Conservation (phyloP, 2,797 vertebrate genomes). For the Rhinichthys osculus region DNA sequence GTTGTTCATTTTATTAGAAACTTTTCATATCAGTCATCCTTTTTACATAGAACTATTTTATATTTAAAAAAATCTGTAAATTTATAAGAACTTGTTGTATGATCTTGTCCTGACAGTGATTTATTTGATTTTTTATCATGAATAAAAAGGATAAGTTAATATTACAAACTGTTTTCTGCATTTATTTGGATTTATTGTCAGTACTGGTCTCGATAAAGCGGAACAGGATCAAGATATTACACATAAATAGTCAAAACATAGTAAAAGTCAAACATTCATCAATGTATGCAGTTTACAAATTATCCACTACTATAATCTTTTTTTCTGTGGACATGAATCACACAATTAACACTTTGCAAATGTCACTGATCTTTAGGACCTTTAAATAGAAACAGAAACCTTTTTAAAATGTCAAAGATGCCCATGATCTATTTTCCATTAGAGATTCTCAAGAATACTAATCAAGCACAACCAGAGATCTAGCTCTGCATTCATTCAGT, state of each 20-base stretch:
- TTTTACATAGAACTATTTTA: too few relatives aligned
- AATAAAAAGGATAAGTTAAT: not conserved
- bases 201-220: not conserved
- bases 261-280: not conserved
- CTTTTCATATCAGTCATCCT: not conserved
- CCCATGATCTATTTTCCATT: not conserved
- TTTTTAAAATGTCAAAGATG: slow-evolving; percentile 2
- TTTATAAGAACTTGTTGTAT: not conserved
- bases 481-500: slow-evolving; percentile 25
- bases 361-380: not conserved
- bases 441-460: slow-evolving; percentile 15
- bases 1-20: not conserved
- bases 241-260: too few relatives aligned
- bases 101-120: not conserved
- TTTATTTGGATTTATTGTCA: not conserved
- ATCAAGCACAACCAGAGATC: slow-evolving; percentile 19
- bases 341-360: slow-evolving; percentile 15
- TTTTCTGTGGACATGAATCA: not conserved
- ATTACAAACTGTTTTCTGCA: not conserved
- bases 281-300: not conserved
- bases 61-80: too few relatives aligned
- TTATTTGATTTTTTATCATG: too few relatives aligned
- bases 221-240: not conserved
- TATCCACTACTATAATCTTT: not conserved
- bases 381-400: not conserved